A percentile compares a stretch with the other conserved stretches of the same genome.
phyloP scores from a whole-genome alignment of 2,888 invertebrate genomes.

The Agrochola circellaris region DNA sequence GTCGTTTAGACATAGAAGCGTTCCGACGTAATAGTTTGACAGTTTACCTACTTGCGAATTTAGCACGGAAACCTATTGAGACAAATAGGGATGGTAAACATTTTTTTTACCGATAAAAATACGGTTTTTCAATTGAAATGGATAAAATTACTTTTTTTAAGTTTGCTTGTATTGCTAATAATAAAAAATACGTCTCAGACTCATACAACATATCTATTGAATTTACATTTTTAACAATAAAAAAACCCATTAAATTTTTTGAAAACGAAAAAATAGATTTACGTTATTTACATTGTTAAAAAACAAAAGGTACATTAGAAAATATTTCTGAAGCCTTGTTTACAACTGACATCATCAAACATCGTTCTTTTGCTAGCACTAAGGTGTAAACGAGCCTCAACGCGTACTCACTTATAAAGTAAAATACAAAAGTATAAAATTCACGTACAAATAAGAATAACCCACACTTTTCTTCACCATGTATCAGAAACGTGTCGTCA shows the following conservation, averaged over 20 bases:
- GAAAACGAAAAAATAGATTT: not conserved
- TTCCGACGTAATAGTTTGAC: slow-evolving; percentile 20
- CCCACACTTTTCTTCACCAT: slow-evolving; percentile 51
- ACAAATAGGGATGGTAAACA: not conserved
- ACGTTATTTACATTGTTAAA: not conserved
- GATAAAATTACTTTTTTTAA: not conserved
- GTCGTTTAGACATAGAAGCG: slow-evolving; percentile 5
- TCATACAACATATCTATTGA: not conserved
- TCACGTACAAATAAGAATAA: slow-evolving; percentile 60
- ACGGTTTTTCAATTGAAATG: not conserved
- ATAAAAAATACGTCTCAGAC: not conserved
- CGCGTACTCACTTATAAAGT: slow-evolving; percentile 28
- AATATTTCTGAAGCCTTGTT: slow-evolving; percentile 9
- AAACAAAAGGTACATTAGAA: not conserved
- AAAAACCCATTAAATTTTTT: not conserved
- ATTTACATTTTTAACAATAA: not conserved
- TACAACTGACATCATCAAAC: not conserved
- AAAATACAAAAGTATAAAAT: slow-evolving; percentile 64
- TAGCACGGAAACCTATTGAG: not conserved
- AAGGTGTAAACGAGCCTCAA: slow-evolving; percentile 18
- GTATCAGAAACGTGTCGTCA: no score
- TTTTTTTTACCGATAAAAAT: not conserved
- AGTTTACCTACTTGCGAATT: slow-evolving; percentile 15
- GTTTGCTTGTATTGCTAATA: no score
- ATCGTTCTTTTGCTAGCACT: not conserved